Percentiles rank a stretch among this genome's conserved stretches.
These are phyloP conservation scores for Dinothrombium tinctorium DNA, from an alignment of 1,140 invertebrate genomes.

Conservation along the genomic window DNA sequence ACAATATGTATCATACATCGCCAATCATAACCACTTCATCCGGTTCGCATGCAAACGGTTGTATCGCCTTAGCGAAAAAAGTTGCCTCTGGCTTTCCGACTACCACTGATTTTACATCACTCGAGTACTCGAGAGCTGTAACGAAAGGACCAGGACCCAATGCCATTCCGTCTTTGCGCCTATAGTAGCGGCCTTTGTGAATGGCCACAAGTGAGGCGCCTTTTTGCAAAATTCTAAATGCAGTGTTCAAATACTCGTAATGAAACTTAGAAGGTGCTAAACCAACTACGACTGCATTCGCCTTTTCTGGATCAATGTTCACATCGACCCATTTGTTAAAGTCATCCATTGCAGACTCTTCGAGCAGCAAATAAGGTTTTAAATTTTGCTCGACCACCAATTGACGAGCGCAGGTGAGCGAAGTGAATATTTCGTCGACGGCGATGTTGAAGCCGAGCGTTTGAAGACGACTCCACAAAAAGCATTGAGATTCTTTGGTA, in stretches of 20 bases:
- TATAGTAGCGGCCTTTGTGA: slow-evolving; percentile 58
- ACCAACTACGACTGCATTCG: slow-evolving; percentile 52
- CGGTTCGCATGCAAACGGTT: slow-evolving; percentile 23
- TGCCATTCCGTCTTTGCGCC: slow-evolving; percentile 39
- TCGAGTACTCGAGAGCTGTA: slow-evolving; percentile 47
- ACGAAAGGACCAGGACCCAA: slow-evolving; percentile 65
- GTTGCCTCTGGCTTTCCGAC: slow-evolving; percentile 50
- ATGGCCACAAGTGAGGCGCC: slow-evolving; percentile 53
- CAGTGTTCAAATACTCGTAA: slow-evolving; percentile 45
- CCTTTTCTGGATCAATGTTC: no score
- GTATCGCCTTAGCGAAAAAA: slow-evolving; percentile 47
- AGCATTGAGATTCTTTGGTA: no score
- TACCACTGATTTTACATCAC: slow-evolving; percentile 35
- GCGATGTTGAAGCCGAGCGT: no score
- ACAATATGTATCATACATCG: slow-evolving; percentile 34
- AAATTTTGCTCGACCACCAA: no score
- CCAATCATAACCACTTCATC: slow-evolving; percentile 59
- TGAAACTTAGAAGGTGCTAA: slow-evolving; percentile 52
- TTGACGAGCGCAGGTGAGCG: no score
- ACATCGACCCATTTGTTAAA: no score
- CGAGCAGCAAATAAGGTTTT: no score
- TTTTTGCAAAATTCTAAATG: slow-evolving; percentile 21
- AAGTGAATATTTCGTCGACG: no score
- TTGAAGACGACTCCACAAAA: no score
- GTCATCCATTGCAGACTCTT: no score